These are phyloP conservation scores for Drosophila carrolli DNA, from an alignment of 1,140 invertebrate genomes.

Conservation along the genomic window DNA sequence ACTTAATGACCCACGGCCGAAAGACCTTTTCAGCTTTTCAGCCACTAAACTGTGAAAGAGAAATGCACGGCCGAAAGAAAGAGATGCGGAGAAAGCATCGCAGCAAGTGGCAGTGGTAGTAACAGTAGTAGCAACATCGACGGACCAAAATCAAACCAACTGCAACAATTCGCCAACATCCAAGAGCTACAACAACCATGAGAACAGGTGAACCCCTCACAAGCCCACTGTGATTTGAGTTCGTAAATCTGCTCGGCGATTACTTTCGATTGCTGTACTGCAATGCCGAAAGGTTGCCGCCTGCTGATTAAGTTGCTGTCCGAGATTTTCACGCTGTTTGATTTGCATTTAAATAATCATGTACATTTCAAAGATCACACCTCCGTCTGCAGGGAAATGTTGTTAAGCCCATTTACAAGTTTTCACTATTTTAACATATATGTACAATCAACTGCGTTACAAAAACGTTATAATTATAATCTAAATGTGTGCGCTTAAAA, in stretches of 20 bases:
- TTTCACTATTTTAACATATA: slow-evolving; percentile 1
- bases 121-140: background rate
- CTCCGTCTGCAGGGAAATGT: slow-evolving; percentile 13
- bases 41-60: slow-evolving; percentile 76
- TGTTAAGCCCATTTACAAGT: background rate
- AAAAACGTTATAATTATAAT: background rate
- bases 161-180: slow-evolving; percentile 64
- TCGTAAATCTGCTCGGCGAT: slow-evolving; percentile 58
- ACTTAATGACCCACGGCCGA: slow-evolving; percentile 75
- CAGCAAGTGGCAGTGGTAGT: background rate
- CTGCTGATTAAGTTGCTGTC: slow-evolving; percentile 39
- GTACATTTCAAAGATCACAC: slow-evolving; percentile 23
- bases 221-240: slow-evolving; percentile 10
- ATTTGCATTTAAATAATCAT: slow-evolving; percentile 51
- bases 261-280: slow-evolving; percentile 66
- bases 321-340: slow-evolving; percentile 55
- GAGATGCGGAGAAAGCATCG: slow-evolving; percentile 77
- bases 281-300: slow-evolving; percentile 44
- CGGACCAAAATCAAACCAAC: slow-evolving; percentile 57
- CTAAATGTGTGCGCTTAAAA: no score
- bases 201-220: slow-evolving; percentile 58
- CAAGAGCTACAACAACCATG: slow-evolving; percentile 26
- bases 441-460: no score
- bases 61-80: slow-evolving; percentile 54
- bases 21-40: slow-evolving; percentile 37